Percentiles rank a stretch among this genome's conserved stretches.
phyloP scores from a whole-genome alignment of 2,888 invertebrate species.

The Polydrusus tereticollis region DNA sequence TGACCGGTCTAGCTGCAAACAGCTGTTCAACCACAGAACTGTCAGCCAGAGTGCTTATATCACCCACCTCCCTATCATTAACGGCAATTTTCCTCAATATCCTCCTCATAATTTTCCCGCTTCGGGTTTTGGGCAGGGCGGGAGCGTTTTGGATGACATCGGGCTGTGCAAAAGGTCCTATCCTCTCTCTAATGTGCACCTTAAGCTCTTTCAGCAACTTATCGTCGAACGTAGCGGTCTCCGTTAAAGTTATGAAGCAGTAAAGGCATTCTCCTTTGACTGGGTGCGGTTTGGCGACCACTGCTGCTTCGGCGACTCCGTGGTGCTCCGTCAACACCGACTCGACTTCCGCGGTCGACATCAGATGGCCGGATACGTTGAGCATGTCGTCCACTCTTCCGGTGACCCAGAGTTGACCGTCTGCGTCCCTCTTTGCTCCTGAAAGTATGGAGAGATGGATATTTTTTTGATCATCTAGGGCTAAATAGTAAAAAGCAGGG shows the following conservation, averaged over 20 bases:
- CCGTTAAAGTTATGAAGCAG: conserved; percentile 94
- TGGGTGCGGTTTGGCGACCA: conserved; percentile 93
- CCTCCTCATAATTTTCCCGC: conserved; percentile 98
- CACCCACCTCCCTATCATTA: conserved; percentile 91
- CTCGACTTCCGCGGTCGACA: conserved; percentile 97
- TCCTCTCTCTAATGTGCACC: conserved; percentile 86
- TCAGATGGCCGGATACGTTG: conserved; percentile 97
- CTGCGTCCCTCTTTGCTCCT: conserved; percentile 92
- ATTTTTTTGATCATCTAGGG: too few species aligned
- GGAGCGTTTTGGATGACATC: conserved; percentile 95
- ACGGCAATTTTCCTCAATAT: conserved; percentile 93
- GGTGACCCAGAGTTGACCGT: conserved; percentile 97
- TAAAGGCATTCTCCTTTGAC: conserved; percentile 98
- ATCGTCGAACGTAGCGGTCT: conserved; percentile 78
- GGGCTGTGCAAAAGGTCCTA: conserved; percentile 96
- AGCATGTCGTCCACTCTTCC: conserved; percentile 98
- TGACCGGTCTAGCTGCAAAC: conserved; percentile 77
- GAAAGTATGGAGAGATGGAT: too few species aligned
- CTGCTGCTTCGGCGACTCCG: conserved; percentile 93
- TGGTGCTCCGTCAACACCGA: conserved; percentile 83
- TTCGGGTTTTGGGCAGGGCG: conserved; percentile 94
- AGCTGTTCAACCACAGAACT: conserved; percentile 87
- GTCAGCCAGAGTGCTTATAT: conserved; percentile 94
- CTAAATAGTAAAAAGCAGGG: too few species aligned
- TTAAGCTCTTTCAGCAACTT: conserved; percentile 80